Evolutionary conservation across 2,888 invertebrate species (phyloP), one percentile per base, ranked within the genome.

Genomic region (Hypselothyrea guttata): DNA sequence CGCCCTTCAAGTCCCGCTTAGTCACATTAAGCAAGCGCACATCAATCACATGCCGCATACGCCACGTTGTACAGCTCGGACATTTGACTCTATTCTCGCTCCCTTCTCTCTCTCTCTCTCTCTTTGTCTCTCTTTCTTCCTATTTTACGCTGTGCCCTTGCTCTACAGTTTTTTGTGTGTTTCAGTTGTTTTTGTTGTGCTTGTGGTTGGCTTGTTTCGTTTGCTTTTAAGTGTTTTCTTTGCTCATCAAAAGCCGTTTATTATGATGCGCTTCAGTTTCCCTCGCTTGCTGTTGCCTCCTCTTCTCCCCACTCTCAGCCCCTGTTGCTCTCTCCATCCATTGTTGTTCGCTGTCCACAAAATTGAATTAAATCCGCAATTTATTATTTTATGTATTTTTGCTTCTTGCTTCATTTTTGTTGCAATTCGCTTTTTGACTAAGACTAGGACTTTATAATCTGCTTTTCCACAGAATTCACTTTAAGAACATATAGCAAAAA

Each of bases 351-450:
- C 41, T 64, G 41, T 42, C 60, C 54, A 46, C 31, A 38, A 84
- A 84, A 79, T 84, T 84, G 72, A 79, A 84, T 81, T 82, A 75
- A 82, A 75, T 75, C 65, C 77, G 57, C 67, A 67, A 76, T 81
- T 84, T 74, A 84, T 81, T 76, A 74, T 79, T 76, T 70, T 66
- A 71, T 73, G 63, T 47, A 57, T 70, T 63, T 68, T 64, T 59
- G 64, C 5, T 22, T 22, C 22, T 4, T 22, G 22, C 22, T 64
- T 62, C 54, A 60, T n/a, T 69, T 75, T 58, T 40, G 49, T 51
- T 64, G 62, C 54, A 60, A 66, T 67, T 60, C 46, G 28, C 7
- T 38, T 8, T 12, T 37, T 30, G 1, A 12, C 1, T n/a, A n/a
- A n/a, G n/a, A n/a, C n/a, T n/a, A n/a, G n/a, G n/a, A n/a, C n/a